Evolutionary conservation across 2,113 vertebrate species (phyloP).

Genomic region (Pteruthius melanotis): DNA sequence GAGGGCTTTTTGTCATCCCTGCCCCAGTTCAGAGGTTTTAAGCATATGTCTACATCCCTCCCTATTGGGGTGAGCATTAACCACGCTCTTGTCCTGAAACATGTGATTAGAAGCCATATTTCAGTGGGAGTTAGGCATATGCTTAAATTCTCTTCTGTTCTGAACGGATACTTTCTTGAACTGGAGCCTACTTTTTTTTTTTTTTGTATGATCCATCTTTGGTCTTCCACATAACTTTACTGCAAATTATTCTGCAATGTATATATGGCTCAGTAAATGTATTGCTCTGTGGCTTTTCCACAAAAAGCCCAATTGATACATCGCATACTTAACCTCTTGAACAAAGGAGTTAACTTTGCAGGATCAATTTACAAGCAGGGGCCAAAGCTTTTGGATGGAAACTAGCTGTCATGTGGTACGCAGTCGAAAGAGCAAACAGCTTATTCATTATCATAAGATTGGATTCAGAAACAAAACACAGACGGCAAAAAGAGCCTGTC

Average conservation of each 20-base stretch:
- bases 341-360: constrained; percentile 56
- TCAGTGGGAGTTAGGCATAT: neutral
- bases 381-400: constrained; percentile 51
- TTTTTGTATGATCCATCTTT: constrained; percentile 1
- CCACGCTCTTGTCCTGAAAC: neutral
- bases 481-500: constrained; percentile 39
- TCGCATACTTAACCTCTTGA: constrained; percentile 45
- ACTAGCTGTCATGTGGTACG: constrained; percentile 51
- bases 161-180: constrained; percentile 39
- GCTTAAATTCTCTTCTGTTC: constrained; percentile 2
- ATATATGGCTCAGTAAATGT: neutral
- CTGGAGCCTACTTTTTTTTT: neutral
- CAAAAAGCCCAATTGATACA: constrained; percentile 18
- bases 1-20: neutral
- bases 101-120: constrained; percentile 8
- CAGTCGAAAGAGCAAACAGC: constrained; percentile 61
- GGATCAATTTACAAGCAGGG: constrained; percentile 48
- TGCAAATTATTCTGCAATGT: neutral
- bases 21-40: neutral
- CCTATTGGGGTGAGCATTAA: neutral
- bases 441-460: constrained; percentile 60
- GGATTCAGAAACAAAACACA: constrained; percentile 66
- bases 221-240: neutral
- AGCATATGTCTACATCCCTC: neutral
- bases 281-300: neutral